Percentiles rank a stretch among this genome's conserved stretches.
Evolutionary conservation across 53 echinoderm and acorn worm species (phyloP).

Genomic region (Echinometra lucunter): DNA sequence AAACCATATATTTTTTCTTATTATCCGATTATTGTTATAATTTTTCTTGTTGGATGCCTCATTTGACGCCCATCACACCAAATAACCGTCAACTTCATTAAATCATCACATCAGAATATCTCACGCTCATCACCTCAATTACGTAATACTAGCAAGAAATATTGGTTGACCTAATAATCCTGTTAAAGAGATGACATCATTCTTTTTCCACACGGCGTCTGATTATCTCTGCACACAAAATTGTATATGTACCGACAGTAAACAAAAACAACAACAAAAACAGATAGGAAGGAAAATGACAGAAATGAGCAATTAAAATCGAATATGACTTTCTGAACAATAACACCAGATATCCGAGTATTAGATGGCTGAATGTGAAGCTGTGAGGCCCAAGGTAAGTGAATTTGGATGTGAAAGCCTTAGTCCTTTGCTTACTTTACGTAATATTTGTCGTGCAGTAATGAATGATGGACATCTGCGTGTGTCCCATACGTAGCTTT

Average conservation of each 20-base stretch:
- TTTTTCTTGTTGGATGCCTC: too few relatives aligned
- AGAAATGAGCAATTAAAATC: not conserved
- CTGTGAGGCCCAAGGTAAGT: conserved; percentile 13
- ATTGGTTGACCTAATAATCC: not conserved
- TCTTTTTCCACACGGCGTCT: not conserved
- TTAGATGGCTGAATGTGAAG: conserved; percentile 57
- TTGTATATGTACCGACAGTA: too few relatives aligned
- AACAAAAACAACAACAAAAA: not conserved
- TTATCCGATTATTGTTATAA: too few relatives aligned
- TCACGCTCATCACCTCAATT: not conserved
- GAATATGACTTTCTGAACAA: not conserved
- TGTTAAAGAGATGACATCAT: conserved; percentile 13
- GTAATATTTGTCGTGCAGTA: not conserved
- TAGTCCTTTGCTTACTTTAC: not conserved
- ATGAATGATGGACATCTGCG: not conserved
- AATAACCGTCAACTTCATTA: not conserved
- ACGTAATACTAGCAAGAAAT: not conserved
- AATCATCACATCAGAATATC: not conserved
- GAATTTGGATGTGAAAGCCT: not conserved
- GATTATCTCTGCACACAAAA: not conserved
- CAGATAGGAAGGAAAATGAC: too few relatives aligned
- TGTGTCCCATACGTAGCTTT: conserved; percentile 36
- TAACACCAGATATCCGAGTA: not conserved
- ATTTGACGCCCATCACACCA: not conserved
- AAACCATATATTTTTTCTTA: too few relatives aligned